Percentiles rank a stretch among this genome's conserved stretches.
These are phyloP conservation scores for Parascotia fuliginaria DNA, from an alignment of 2,888 invertebrate genomes.

Conservation along the genomic window DNA sequence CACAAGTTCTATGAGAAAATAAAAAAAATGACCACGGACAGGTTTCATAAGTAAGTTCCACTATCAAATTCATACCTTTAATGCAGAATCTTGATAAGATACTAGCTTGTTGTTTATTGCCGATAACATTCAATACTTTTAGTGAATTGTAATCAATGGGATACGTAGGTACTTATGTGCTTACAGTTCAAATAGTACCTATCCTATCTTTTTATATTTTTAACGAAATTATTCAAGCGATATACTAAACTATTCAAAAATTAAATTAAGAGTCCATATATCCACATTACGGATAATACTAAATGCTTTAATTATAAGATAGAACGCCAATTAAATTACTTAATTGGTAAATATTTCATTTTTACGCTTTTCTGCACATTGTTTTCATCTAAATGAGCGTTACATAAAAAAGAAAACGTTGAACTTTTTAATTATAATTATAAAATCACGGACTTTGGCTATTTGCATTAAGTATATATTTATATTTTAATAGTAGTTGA, in stretches of 20 bases:
- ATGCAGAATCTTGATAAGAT: constrained; percentile 36
- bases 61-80: constrained; percentile 20
- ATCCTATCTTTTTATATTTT: too few species aligned
- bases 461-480: too few species aligned
- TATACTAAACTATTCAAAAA: too few species aligned
- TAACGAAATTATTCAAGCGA: too few species aligned
- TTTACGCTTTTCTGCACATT: constrained; percentile 12
- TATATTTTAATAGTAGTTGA: too few species aligned
- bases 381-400: constrained; percentile 4
- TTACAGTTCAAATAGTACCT: too few species aligned
- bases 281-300: too few species aligned
- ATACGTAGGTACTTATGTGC: too few species aligned
- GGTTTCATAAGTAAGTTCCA: constrained; percentile 87
- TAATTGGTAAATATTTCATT: constrained; percentile 2
- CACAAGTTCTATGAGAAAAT: constrained; percentile 28
- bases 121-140: too few species aligned
- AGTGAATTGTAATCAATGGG: too few species aligned
- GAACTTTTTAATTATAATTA: constrained; percentile 5
- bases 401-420: constrained; percentile 4
- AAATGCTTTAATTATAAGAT: constrained; percentile 2
- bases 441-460: background rate
- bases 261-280: too few species aligned
- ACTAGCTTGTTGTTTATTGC: constrained; percentile 8
- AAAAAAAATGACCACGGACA: constrained; percentile 85
- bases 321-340: constrained; percentile 2